These are phyloP conservation scores for Diceros bicornis DNA, from an alignment of 2,797 vertebrate genomes.

Conservation along the genomic window DNA sequence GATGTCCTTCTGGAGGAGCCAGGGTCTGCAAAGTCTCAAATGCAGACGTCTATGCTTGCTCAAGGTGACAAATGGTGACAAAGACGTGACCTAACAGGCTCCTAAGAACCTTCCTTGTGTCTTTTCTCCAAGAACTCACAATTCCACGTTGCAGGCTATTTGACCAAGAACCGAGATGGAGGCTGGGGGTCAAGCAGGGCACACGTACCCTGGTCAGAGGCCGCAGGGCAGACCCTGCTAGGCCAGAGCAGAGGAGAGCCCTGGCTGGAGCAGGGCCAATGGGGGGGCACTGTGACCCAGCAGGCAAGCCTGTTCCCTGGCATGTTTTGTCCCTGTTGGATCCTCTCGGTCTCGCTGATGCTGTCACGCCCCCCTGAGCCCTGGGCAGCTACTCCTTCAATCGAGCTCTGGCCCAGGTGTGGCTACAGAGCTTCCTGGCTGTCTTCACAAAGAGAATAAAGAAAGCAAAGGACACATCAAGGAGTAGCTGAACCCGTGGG, in stretches of 20 bases:
- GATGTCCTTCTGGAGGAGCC: too few relatives aligned
- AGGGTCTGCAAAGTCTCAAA: not conserved
- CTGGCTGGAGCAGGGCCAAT: not conserved
- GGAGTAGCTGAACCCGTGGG: not conserved
- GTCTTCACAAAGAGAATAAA: not conserved
- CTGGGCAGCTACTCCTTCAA: not conserved
- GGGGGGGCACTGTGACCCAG: too few relatives aligned
- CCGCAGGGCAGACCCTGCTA: not conserved
- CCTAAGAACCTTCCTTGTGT: not conserved
- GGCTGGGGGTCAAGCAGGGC: not conserved
- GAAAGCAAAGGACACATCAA: not conserved
- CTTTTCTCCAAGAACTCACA: not conserved
- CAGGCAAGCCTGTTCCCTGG: not conserved
- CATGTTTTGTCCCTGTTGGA: accelerated
- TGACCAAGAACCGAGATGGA: not conserved
- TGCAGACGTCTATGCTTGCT: not conserved
- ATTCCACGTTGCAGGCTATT: not conserved
- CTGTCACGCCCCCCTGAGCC: not conserved
- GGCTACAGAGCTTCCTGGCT: not conserved
- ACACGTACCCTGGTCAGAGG: not conserved
- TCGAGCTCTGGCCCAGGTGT: not conserved
- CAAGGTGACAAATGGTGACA: not conserved
- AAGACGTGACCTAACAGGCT: not conserved
- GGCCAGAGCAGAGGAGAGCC: not conserved
- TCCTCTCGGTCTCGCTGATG: not conserved